phyloP scores from a whole-genome alignment of 1,140 invertebrate genomes.

The Apis florea region DNA sequence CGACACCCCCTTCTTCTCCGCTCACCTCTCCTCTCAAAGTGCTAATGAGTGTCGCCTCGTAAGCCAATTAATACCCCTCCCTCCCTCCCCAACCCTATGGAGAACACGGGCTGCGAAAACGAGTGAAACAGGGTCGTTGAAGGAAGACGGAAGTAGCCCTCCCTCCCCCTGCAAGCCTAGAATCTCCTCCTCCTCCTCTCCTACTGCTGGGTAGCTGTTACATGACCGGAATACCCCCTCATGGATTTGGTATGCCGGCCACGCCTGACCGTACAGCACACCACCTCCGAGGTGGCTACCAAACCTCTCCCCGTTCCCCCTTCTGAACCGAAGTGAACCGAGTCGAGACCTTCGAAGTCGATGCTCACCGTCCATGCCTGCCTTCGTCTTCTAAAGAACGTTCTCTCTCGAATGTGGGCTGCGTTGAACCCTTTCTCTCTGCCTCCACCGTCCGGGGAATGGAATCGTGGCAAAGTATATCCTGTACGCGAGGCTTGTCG shows the following conservation, averaged over 20 bases:
- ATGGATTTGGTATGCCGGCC: slow-evolving; percentile 79
- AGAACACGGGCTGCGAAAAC: slow-evolving; percentile 48
- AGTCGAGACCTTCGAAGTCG: no score
- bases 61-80: slow-evolving; percentile 79
- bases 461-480: no score
- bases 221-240: slow-evolving; percentile 79
- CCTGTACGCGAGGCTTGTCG: no score
- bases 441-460: no score
- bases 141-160: slow-evolving; percentile 46
- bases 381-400: no score
- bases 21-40: slow-evolving; percentile 73
- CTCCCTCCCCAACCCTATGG: slow-evolving; percentile 33
- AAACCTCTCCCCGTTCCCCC: slow-evolving; percentile 36
- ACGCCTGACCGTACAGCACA: slow-evolving; percentile 75
- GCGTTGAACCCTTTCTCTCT: no score
- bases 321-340: slow-evolving; percentile 7
- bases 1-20: slow-evolving; percentile 48
- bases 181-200: slow-evolving; percentile 24
- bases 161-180: slow-evolving; percentile 55
- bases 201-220: slow-evolving; percentile 59
- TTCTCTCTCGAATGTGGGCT: no score
- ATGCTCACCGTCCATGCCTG: no score
- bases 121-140: slow-evolving; percentile 49
- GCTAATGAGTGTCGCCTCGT: slow-evolving; percentile 81
- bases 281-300: slow-evolving; percentile 68